Evolutionary conservation across 2,888 invertebrate genomes (phyloP).

Genomic region (Rhagium mordax): DNA sequence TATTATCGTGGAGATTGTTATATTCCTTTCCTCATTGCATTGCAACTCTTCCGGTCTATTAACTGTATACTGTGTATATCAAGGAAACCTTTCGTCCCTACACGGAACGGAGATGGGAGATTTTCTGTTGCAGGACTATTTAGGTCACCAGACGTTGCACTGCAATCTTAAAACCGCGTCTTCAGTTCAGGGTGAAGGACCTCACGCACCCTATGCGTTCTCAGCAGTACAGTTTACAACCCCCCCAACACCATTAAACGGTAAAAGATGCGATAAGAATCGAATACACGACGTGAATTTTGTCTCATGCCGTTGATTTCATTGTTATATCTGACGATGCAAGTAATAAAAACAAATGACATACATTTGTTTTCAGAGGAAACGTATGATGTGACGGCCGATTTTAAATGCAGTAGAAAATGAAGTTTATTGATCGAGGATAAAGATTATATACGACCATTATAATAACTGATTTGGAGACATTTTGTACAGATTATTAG

Average conservation of each 20-base stretch:
- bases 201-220: conserved; percentile 43
- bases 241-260: conserved; percentile 2
- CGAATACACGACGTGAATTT: conserved; percentile 12
- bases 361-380: background rate
- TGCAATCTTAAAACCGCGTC: conserved; percentile 34
- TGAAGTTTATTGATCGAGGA: background rate
- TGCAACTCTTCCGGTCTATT: background rate
- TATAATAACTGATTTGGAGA: background rate
- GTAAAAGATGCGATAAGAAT: conserved; percentile 9
- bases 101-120: conserved; percentile 17
- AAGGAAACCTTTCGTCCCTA: background rate
- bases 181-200: conserved; percentile 48
- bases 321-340: background rate
- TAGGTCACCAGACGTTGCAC: conserved; percentile 46
- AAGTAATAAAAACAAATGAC: conserved; percentile 22
- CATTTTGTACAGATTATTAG: background rate
- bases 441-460: background rate
- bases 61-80: too few relatives aligned
- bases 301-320: conserved; percentile 15
- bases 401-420: background rate
- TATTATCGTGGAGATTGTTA: background rate
- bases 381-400: background rate
- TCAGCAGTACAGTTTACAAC: background rate
- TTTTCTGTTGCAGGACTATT: conserved; percentile 40
- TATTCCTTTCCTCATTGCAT: background rate